phyloP scores from a whole-genome alignment of 2,888 invertebrate genomes.

The Acleris laterana region DNA sequence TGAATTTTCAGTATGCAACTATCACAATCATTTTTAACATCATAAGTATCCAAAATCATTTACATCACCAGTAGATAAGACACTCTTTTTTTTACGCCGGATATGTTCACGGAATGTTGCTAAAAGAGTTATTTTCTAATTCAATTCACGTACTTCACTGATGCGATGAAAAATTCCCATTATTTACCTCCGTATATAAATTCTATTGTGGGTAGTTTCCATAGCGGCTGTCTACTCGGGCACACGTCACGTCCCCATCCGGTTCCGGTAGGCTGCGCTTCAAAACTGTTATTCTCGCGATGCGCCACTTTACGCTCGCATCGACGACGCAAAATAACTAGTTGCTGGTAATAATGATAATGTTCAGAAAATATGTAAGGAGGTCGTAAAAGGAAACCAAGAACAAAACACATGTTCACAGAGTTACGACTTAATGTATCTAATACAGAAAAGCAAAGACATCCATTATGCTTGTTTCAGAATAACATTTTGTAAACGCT shows the following conservation, averaged over 20 bases:
- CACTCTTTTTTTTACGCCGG: too few species aligned
- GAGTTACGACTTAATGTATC: too few species aligned
- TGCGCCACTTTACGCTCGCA: constrained; percentile 39
- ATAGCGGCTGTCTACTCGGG: constrained; percentile 50
- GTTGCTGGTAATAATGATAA: background rate
- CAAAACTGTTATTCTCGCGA: constrained; percentile 50
- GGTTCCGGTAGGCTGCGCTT: constrained; percentile 59
- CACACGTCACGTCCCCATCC: constrained; percentile 64
- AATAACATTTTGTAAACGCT: too few species aligned
- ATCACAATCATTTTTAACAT: too few species aligned
- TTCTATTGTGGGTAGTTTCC: constrained; percentile 28
- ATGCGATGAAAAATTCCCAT: constrained; percentile 15
- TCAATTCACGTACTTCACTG: background rate
- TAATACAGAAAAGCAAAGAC: too few species aligned
- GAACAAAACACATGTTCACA: too few species aligned
- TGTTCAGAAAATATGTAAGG: background rate
- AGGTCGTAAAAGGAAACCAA: background rate
- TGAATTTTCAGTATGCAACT: too few species aligned
- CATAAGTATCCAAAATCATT: too few species aligned
- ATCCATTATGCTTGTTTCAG: too few species aligned
- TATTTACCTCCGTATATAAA: constrained; percentile 14
- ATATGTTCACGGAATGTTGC: too few species aligned
- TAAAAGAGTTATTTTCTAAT: background rate
- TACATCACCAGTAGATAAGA: too few species aligned
- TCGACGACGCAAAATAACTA: background rate